Base-by-base conservation (phyloP, 1,140 invertebrate genomes). In the Teleogryllus occipitalis region DNA sequence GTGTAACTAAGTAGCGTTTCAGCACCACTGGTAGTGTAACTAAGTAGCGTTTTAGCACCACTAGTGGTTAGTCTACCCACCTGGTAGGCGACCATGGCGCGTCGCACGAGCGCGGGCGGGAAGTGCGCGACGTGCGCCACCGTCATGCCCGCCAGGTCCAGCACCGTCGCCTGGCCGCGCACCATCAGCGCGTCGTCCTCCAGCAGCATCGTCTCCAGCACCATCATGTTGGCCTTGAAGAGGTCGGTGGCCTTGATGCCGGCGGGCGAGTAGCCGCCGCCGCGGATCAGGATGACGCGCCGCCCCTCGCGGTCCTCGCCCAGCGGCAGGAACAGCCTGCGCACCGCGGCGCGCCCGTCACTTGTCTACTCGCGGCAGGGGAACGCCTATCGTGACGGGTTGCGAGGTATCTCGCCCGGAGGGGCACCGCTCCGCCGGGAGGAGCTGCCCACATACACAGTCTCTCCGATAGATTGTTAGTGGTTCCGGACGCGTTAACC, bases 151-250 rank as follows among this genome's bases (percentile, higher is more conserved):
- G 89, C 87, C 0, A 93, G 93, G 83, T 95, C 94, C 47, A 95
- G 83, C 46, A 95, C 89, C 82, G 94, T 95, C 21, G 95, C 90
- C 82, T 95, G 93, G 0, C 93, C 93, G n/a, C n/a, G 93, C 93
- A 14, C 95, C 93, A n/a, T 93, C 65, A 22, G 46, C 87, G 54
- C 88, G 85, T 84, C 74, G 46, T 95, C 94, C 81, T 94, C 94
- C 8, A 88, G 90, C 12, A 95, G 85, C 22, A 93, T 88, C 4
- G 95, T 86, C 82, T 95, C 94, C 3, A 93, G 93, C 48, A 95
- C 92, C 94, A 95, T 95, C 7, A 95, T 85, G 0, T 92, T 91
- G 3, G 94, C 85, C 85, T 95, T 95, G 88, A 94, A 90, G 14
- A 89, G 88, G 79, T 95, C 93, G 7, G 90, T 83, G 8, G 91